Conservation (phyloP, 2,113 vertebrate species). For the Paradoxurus hermaphroditus region DNA sequence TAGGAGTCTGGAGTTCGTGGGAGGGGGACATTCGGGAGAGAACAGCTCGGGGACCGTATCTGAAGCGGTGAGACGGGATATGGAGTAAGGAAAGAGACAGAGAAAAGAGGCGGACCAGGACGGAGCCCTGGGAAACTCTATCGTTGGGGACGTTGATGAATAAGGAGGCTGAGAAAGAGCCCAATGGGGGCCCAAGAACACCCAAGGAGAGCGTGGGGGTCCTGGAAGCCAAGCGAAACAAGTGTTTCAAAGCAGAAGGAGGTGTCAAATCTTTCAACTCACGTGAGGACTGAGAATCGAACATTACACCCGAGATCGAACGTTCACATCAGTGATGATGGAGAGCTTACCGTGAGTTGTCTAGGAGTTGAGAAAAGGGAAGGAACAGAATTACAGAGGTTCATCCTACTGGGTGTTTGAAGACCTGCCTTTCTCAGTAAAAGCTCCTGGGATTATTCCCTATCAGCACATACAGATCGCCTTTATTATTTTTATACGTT, state of each 20-base stretch:
- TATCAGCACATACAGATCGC: constrained; percentile 9
- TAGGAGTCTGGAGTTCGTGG: neutral
- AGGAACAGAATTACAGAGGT: neutral
- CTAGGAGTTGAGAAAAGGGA: neutral
- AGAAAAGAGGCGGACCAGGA: neutral
- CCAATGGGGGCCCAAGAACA: neutral
- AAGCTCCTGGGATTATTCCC: neutral
- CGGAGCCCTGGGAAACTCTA: neutral
- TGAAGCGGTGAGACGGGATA: neutral
- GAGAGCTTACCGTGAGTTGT: neutral
- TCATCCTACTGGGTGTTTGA: neutral
- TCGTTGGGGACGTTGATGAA: neutral
- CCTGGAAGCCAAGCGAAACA: neutral
- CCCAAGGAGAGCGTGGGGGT: neutral
- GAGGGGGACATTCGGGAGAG: neutral
- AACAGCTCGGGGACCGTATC: neutral
- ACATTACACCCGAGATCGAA: neutral
- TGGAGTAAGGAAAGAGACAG: neutral
- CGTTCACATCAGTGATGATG: neutral
- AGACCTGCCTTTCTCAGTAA: neutral
- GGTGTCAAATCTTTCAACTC: constrained; percentile 22
- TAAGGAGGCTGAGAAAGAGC: neutral
- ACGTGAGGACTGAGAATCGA: neutral
- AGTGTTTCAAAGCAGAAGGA: neutral
- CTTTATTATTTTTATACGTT: constrained; percentile 23